phyloP scores from a whole-genome alignment of 2,888 invertebrate species.

The Cryptus viduatorius region DNA sequence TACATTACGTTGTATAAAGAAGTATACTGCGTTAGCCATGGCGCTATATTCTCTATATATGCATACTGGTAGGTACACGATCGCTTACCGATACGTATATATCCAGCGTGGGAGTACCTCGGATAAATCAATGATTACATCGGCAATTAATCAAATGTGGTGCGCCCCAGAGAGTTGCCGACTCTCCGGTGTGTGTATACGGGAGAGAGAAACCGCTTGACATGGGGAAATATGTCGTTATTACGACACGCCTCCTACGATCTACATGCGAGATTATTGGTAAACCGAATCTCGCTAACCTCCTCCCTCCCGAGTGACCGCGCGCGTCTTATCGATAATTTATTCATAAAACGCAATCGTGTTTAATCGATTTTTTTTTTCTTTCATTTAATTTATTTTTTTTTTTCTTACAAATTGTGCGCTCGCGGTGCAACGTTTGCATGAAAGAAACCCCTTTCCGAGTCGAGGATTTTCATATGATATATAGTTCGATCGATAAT shows the following conservation, averaged over 20 bases:
- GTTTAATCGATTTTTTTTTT: slow-evolving; percentile 28
- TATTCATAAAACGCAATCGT: slow-evolving; percentile 17
- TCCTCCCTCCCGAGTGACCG: neutral
- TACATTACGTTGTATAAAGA: slow-evolving; percentile 13
- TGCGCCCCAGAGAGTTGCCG: slow-evolving; percentile 55
- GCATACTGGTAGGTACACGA: slow-evolving; percentile 63
- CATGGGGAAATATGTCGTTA: slow-evolving; percentile 66
- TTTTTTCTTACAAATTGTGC: neutral
- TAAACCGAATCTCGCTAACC: slow-evolving; percentile 45
- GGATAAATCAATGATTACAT: slow-evolving; percentile 74
- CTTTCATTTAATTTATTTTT: neutral
- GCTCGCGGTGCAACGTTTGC: neutral
- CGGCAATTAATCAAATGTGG: slow-evolving; percentile 72
- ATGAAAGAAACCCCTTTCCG: slow-evolving; percentile 22
- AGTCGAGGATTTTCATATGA: slow-evolving; percentile 17
- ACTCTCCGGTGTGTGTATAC: slow-evolving; percentile 6
- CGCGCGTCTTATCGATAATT: slow-evolving; percentile 17
- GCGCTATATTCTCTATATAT: slow-evolving; percentile 56
- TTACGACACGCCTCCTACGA: slow-evolving; percentile 67
- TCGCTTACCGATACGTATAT: slow-evolving; percentile 61
- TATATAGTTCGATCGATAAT: slow-evolving; percentile 59
- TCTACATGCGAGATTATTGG: slow-evolving; percentile 53
- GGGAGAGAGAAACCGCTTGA: slow-evolving; percentile 53
- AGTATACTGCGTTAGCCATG: slow-evolving; percentile 37
- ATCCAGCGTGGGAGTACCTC: slow-evolving; percentile 70